phyloP scores from a whole-genome alignment of 2,113 vertebrate species.

The Clarias gariepinus region DNA sequence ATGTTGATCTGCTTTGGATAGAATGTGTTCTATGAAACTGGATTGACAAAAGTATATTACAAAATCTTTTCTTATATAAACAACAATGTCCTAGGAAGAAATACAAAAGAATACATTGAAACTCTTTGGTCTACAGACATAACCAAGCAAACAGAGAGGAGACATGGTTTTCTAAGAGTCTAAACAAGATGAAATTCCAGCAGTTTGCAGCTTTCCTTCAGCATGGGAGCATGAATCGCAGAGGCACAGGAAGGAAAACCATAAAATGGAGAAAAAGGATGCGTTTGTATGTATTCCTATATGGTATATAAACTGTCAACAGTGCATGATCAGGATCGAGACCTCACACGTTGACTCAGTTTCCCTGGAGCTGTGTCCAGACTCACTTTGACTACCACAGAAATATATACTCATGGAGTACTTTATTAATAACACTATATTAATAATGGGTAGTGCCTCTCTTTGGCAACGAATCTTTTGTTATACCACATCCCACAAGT shows the following conservation, averaged over 20 bases:
- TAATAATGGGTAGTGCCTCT: no score
- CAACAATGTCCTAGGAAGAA: neutral
- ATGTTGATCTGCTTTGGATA: neutral
- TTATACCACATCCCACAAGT: no score
- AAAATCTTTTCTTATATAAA: neutral
- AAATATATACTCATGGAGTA: neutral
- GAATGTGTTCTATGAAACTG: neutral
- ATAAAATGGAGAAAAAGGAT: neutral
- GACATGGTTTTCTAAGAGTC: conserved; percentile 27
- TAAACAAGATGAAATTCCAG: conserved; percentile 40
- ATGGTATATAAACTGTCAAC: neutral
- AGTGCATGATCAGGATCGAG: neutral
- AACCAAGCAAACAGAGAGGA: conserved; percentile 26
- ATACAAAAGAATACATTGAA: conserved; percentile 1
- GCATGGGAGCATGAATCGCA: conserved; percentile 35
- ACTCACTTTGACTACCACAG: neutral
- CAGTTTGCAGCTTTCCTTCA: conserved; percentile 33
- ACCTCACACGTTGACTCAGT: neutral
- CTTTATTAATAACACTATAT: no score
- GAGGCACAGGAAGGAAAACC: conserved; percentile 29
- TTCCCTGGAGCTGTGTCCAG: neutral
- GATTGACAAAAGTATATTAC: neutral
- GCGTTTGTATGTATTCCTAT: conserved; percentile 1
- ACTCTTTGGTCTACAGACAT: conserved; percentile 21
- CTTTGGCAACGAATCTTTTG: no score